Evolutionary conservation across 1,140 invertebrate genomes (phyloP), one percentile per base, ranked within the genome.

Genomic region (Achatina immaculata): DNA sequence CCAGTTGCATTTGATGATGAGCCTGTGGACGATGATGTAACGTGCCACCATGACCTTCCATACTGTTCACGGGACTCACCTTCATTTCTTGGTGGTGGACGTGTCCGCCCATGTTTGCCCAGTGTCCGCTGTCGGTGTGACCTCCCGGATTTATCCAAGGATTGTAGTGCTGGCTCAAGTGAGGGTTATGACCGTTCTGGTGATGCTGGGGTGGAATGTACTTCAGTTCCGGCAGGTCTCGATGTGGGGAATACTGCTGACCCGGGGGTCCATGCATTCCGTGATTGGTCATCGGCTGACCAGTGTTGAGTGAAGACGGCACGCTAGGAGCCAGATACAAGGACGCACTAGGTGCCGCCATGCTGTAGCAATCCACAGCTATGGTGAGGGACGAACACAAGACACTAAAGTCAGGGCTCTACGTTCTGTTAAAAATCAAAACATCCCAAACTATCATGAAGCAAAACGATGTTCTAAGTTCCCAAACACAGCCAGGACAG

Each of bases 171-270:
- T 88, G 86, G 45, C 93, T 93, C 91, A 94, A 91, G 88, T 95
- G 93, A n/a, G 80, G 81, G 89, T 95, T 93, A 78, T 90, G 93
- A 7, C 84, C 84, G 89, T 95, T 93, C 78, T 90, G 89, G 62
- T 89, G 85, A 45, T 88, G 86, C 58, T 89, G 89, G 77, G 94
- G 94, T 78, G 95, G 94, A 93, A 96, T 94, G 92, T 98, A 98
- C 92, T 98, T 98, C 96, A 98, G 97, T 91, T 98, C 96, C 94
- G 89, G 95, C 94, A 89, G 85, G 73, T 92, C 90, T 42, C 87
- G 76, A 28, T 78, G 81, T 19, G 81, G 80, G 24, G 77, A 72
- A 45, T 77, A 71, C 73, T 84, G 83, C 31, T 68, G 77, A 40
- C 45, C 62, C 11, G 76, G 51, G 14, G 68, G 73, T 55, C 78